Base-by-base conservation (phyloP, 2,888 invertebrate genomes). In the Euproctis similis region DNA sequence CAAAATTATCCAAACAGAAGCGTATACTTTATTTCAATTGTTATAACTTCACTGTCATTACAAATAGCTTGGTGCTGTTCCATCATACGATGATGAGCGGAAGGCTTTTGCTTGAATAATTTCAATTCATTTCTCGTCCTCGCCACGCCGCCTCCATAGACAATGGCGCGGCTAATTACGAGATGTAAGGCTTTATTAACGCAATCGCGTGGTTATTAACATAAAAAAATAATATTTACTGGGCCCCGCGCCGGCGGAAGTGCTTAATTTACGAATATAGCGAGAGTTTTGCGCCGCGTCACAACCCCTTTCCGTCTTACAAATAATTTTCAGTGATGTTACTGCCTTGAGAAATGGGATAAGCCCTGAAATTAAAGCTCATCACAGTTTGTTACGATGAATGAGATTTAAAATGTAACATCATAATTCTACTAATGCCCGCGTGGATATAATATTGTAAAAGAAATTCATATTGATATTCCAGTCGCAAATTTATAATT, bases 161-260 rank as follows among this genome's bases (percentile, higher is more conserved):
- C 76, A 78, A 77, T 72, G 63, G 65, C 48, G 42, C 54, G 53
- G 50, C 74, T 80, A 82, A 82, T 82, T 82, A 81, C 73, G 65
- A 72, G 73, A 78, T 78, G 78, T 80, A 78, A 76, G 76, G 74
- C 77, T 82, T 82, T 81, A 84, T 82, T 80, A 82, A 77, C 80
- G 75, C 80, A 77, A 81, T 81, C 75, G 73, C 72, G 64, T 53
- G 66, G 73, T 74, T 66, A 82, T 82, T 82, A 82, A 81, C 82
- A 84, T 82, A 82, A 84, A 84, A 84, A 84, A 84, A 82, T 81
- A 81, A 81, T 84, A 81, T 82, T 81, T 81, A 80, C 80, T 58
- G 64, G 62, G 58, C 67, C 60, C n/a, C 65, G 40, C 59, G 64
- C 59, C 53, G 60, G 56, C 42, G 55, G 59, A 66, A 60, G 71